Conservation (phyloP, 2,888 invertebrate genomes). For the Anarsia innoxiella region DNA sequence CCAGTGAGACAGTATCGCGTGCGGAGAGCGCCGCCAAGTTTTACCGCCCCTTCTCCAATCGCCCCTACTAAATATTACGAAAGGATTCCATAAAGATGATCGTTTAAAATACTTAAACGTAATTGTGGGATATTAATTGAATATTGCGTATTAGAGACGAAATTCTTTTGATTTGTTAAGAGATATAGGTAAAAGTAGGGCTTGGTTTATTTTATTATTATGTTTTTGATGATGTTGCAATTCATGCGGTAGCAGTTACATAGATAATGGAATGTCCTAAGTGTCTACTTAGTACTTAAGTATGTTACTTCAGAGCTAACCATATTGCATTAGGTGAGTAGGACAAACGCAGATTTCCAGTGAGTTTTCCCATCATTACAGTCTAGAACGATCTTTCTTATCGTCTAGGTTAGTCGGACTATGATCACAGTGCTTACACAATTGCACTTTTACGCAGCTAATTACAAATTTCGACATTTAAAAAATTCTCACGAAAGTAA, state of each 20-base stretch:
- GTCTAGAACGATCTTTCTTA: conserved; percentile 8
- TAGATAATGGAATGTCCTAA: no score
- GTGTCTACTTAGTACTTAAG: no score
- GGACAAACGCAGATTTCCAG: conserved; percentile 6
- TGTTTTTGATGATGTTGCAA: no score
- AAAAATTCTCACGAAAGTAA: no score
- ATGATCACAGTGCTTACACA: no score
- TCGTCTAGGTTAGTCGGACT: conserved; percentile 1
- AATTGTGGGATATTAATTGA: conserved; percentile 47
- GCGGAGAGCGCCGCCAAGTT: conserved; percentile 51
- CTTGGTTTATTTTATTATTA: conserved; percentile 1
- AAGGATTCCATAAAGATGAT: conserved; percentile 53
- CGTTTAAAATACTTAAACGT: conserved; percentile 33
- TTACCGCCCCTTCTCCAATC: conserved; percentile 68
- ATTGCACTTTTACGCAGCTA: no score
- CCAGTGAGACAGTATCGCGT: conserved; percentile 50
- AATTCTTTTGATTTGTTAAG: conserved; percentile 16
- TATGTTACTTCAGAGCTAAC: no score
- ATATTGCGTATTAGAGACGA: conserved; percentile 42
- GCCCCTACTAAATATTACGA: conserved; percentile 64
- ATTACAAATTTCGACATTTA: no score
- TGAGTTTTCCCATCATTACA: conserved; percentile 11
- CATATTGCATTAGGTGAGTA: no score
- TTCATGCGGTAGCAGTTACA: no score
- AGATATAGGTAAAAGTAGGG: conserved; percentile 6